Base-by-base conservation (phyloP, 2,113 vertebrate species). In the Micronycteris hirsuta region DNA sequence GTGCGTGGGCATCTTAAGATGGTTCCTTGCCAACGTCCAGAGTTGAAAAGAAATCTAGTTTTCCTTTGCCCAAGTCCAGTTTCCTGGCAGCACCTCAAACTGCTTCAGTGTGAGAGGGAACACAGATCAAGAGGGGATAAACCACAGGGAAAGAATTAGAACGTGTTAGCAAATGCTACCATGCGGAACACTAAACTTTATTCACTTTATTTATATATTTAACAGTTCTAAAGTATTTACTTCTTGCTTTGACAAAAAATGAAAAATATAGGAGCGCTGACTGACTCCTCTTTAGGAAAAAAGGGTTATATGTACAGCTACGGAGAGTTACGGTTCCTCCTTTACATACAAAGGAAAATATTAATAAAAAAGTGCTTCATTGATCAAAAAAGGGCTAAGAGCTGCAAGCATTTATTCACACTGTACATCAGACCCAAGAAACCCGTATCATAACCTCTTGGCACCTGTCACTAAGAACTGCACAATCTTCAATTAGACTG, bases 161-260 rank as follows among this genome's bases (percentile, higher is more conserved):
- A 96, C 47, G 33, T 94, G 89, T 98, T 91, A 98, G 97, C 98
- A 98, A 97, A 98, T 61, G 96, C 98, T 98, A 98, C 98, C 98
- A 98, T 98, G 98, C 97, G 87, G 97, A 98, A 98, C 97, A 97
- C 98, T 98, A 97, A 98, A 98, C 98, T 99, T 99, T 98, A 99
- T 99, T 98, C 95, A 98, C 97, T 98, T 98, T 98, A 98, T 99
- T 99, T 99, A 98, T 99, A 98, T 98, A 98, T 98, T 98, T 98
- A 98, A 98, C 98, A 98, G 97, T 98, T 98, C 98, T 99, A 98
- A 98, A 99, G 98, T 98, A 98, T 98, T 98, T 98, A 98, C 98
- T 98, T 98, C 98, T 98, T 67, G 98, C 98, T 98, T 98, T 98
- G 98, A 98, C 98, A 98, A 98, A 98, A 98, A 98, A 98, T 98